These are phyloP conservation scores for Pseudomyrmex gracilis DNA, from an alignment of 1,140 invertebrate genomes.

Conservation along the genomic window DNA sequence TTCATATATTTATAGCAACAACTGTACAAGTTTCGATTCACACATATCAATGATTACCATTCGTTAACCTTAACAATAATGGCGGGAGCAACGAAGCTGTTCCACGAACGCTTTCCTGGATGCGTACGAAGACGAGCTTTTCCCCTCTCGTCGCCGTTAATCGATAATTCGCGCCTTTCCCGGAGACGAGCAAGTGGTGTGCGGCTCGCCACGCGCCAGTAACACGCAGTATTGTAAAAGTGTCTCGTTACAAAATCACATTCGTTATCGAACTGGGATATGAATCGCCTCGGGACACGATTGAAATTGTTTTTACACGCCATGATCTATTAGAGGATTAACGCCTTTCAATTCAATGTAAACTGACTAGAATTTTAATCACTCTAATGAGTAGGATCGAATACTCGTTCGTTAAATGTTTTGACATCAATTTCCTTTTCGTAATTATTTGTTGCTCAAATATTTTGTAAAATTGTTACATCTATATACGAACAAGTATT, in stretches of 20 bases:
- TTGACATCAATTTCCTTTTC: not conserved
- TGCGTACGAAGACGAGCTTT: slow-evolving; percentile 47
- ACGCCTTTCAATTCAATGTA: not conserved
- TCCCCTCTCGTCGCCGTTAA: slow-evolving; percentile 44
- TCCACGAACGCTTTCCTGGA: slow-evolving; percentile 51
- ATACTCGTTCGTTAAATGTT: not conserved
- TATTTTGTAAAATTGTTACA: not conserved
- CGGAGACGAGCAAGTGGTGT: slow-evolving; percentile 34
- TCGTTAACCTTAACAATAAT: slow-evolving; percentile 73
- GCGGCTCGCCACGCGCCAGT: slow-evolving; percentile 50
- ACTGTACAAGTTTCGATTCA: slow-evolving; percentile 84
- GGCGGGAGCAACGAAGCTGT: slow-evolving; percentile 61
- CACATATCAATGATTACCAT: slow-evolving; percentile 81
- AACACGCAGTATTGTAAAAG: slow-evolving; percentile 58
- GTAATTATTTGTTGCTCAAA: not conserved
- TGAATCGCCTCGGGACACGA: slow-evolving; percentile 53
- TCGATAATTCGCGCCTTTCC: slow-evolving; percentile 56
- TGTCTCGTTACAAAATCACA: slow-evolving; percentile 61
- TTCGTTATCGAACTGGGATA: slow-evolving; percentile 63
- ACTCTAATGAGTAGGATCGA: not conserved
- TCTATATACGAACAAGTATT: not conserved
- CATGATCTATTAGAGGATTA: slow-evolving; percentile 38
- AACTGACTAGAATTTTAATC: not conserved
- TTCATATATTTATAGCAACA: slow-evolving; percentile 86
- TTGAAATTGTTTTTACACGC: slow-evolving; percentile 37